Evolutionary conservation across 2,113 vertebrate species (phyloP).

Genomic region (Sapajus apella): DNA sequence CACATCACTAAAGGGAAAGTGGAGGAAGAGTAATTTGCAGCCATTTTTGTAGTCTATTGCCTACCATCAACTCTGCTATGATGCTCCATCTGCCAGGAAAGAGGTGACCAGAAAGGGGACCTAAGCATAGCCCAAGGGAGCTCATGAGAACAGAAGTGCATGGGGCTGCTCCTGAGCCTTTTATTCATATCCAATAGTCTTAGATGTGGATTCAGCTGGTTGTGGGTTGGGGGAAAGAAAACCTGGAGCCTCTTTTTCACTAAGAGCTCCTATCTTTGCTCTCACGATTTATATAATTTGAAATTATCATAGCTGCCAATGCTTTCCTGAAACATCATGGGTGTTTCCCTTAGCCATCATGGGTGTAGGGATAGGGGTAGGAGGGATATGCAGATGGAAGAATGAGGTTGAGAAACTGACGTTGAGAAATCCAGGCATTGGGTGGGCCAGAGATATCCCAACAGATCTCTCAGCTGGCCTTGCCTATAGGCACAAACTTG

Average conservation of each 20-base stretch:
- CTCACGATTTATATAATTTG: not conserved
- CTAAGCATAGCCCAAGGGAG: not conserved
- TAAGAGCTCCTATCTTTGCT: not conserved
- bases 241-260: not conserved
- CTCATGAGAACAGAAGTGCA: not conserved
- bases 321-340: not conserved
- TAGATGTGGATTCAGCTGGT: not conserved
- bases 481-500: not conserved
- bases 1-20: not conserved
- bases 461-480: not conserved
- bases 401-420: no score
- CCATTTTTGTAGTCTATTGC: not conserved
- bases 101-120: not conserved
- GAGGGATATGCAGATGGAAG: no score
- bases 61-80: not conserved
- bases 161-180: not conserved
- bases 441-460: no score
- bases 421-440: no score
- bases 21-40: not conserved
- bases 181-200: not conserved
- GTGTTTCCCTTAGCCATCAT: not conserved
- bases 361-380: not conserved
- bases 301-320: not conserved
- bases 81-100: not conserved
- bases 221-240: not conserved